Evolutionary conservation across 2,113 vertebrate genomes (phyloP).

Genomic region (Triplophysa tibetana): DNA sequence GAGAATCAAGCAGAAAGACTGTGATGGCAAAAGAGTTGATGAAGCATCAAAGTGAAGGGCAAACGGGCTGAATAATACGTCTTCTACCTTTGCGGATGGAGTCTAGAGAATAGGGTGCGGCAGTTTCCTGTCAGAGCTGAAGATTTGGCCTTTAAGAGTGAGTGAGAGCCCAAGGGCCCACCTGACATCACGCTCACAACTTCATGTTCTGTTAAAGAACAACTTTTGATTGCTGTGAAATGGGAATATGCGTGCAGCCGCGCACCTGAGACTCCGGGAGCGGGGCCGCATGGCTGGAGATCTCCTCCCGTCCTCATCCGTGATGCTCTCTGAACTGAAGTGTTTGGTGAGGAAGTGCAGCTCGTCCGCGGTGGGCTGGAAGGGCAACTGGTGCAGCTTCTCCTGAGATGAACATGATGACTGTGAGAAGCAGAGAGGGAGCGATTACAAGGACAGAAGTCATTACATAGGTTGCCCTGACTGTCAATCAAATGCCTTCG

Average conservation of each 20-base stretch:
- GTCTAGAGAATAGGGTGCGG: conserved; percentile 26
- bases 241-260: not conserved
- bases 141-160: conserved; percentile 46
- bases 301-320: conserved; percentile 89
- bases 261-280: conserved; percentile 89
- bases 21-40: not conserved
- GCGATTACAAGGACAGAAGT: conserved; percentile 69
- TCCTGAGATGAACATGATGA: conserved; percentile 99
- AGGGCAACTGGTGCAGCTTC: conserved; percentile 97
- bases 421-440: conserved; percentile 85
- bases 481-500: conserved; percentile 22
- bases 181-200: conserved; percentile 8
- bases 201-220: conserved; percentile 6
- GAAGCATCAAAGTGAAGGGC: conserved; percentile 30
- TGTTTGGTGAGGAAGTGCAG: conserved; percentile 98
- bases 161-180: conserved; percentile 19
- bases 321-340: conserved; percentile 97
- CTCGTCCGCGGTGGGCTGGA: conserved; percentile 95
- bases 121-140: conserved; percentile 41
- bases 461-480: conserved; percentile 38
- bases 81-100: conserved; percentile 14
- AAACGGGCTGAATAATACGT: conserved; percentile 18
- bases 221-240: conserved; percentile 21
- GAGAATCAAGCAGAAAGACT: not conserved
- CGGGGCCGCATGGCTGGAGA: conserved; percentile 93